Base-by-base conservation (phyloP, 2,888 invertebrate species). In the Carterocephalus palaemon region DNA sequence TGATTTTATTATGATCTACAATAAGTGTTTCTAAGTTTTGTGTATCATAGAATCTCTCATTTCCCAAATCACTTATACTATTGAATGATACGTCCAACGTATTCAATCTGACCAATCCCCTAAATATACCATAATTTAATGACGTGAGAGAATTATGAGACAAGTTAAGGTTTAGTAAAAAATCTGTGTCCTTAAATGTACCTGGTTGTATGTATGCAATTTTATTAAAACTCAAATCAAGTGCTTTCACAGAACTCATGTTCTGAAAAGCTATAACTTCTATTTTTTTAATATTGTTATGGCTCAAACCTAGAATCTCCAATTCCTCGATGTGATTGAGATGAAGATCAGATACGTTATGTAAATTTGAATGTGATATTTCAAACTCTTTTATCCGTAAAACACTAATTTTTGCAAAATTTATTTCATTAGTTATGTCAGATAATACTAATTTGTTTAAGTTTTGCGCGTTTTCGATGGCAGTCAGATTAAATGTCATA, bases 371-470 rank as follows among this genome's bases (percentile, higher is more conserved):
- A 51, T 71, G 33, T 3, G 67, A 57, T n/a, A 80, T 54, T 10
- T 60, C 40, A 15, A 81, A 49, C 6, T 55, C 47, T 5, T 52
- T 49, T 17, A 79, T 15, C 3, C 53, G 41, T 7, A 53, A 38
- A 17, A 56, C 48, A n/a, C n/a, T n/a, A n/a, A n/a, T n/a, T n/a
- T n/a, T n/a, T n/a, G n/a, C 29, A 53, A 78, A 78, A 15, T 47
- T 50, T 4, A 69, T 46, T 2, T 52, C 46, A 10, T 48, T 52
- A 46, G 54, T 54, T 3, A 64, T 55, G 4, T 73, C 73, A 1
- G 75, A 74, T 28, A 81, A 33, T 37, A 53, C 42, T n/a, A 81
- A 50, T 17, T 45, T 52, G 2, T 52, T 20, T 33, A 80, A 59
- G 17, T 53, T 57, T 45, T 36, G 55, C 5, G 52, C 49, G 3